Percentiles rank a stretch among this genome's conserved stretches.
Evolutionary conservation across 2,113 vertebrate species (phyloP).

Genomic region (Tichodroma muraria): DNA sequence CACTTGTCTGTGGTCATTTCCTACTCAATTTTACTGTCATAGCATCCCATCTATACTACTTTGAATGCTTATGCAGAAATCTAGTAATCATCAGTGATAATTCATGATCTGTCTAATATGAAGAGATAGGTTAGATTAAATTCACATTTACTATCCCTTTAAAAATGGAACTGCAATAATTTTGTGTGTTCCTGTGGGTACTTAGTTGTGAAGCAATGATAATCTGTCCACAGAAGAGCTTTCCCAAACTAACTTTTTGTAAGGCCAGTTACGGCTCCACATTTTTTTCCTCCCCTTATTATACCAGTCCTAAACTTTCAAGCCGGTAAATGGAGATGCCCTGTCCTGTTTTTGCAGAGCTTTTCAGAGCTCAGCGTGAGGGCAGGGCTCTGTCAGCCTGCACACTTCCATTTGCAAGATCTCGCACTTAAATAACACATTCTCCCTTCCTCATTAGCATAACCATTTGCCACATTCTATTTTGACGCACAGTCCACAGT

Average conservation of each 20-base stretch:
- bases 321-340: rapidly evolving
- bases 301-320: neutral
- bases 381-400: neutral
- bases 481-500: neutral
- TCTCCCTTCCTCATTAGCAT: neutral
- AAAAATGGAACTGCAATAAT: neutral
- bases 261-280: neutral
- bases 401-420: neutral
- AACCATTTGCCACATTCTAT: neutral
- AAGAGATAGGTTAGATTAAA: slow-evolving; percentile 8
- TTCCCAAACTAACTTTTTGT: neutral
- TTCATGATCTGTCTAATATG: neutral
- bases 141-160: neutral
- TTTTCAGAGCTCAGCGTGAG: neutral
- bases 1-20: neutral
- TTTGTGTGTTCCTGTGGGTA: neutral
- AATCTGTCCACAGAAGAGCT: neutral
- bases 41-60: neutral
- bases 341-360: neutral
- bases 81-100: neutral
- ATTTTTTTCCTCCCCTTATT: neutral
- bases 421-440: neutral
- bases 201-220: neutral
- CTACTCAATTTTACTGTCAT: neutral
- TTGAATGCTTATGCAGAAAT: neutral